These are phyloP conservation scores for Trichacis sp. DNA, from an alignment of 2,888 invertebrate species.

Conservation along the genomic window DNA sequence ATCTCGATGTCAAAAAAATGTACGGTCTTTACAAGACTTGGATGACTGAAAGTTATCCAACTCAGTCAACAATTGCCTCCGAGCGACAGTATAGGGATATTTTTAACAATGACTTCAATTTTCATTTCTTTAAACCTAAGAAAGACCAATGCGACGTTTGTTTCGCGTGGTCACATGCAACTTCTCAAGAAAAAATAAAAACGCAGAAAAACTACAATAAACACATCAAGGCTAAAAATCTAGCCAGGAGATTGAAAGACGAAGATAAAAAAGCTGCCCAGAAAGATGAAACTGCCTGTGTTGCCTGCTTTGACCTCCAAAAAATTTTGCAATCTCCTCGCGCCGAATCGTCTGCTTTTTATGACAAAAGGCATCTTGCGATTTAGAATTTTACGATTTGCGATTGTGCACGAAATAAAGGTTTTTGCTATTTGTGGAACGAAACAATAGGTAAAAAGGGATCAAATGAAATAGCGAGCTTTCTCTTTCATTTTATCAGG, in stretches of 20 bases:
- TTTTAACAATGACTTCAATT: conserved; percentile 52
- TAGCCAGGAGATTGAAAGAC: conserved; percentile 46
- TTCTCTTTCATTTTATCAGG: conserved; percentile 23
- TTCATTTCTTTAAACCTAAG: no score
- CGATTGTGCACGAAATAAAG: conserved; percentile 32
- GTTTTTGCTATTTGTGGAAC: conserved; percentile 49
- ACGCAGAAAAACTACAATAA: conserved; percentile 42
- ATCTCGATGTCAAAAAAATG: conserved; percentile 17
- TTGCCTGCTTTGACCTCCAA: conserved; percentile 19
- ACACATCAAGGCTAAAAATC: conserved; percentile 44
- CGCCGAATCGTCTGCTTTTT: conserved; percentile 20
- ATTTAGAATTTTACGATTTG: conserved; percentile 43
- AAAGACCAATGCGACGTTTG: no score
- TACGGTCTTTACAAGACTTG: conserved; percentile 7
- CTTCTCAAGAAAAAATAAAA: conserved; percentile 43
- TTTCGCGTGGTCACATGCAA: conserved; percentile 49
- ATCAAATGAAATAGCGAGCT: conserved; percentile 47
- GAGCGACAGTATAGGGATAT: conserved; percentile 15
- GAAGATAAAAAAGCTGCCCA: conserved; percentile 39
- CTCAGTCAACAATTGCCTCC: conserved; percentile 5
- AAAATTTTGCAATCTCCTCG: conserved; percentile 20
- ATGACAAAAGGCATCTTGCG: conserved; percentile 36
- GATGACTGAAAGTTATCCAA: conserved; percentile 15
- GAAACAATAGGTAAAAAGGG: conserved; percentile 46
- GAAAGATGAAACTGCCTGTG: conserved; percentile 16